phyloP scores from a whole-genome alignment of 2,888 invertebrate genomes.

The Pseudococcus viburni region DNA sequence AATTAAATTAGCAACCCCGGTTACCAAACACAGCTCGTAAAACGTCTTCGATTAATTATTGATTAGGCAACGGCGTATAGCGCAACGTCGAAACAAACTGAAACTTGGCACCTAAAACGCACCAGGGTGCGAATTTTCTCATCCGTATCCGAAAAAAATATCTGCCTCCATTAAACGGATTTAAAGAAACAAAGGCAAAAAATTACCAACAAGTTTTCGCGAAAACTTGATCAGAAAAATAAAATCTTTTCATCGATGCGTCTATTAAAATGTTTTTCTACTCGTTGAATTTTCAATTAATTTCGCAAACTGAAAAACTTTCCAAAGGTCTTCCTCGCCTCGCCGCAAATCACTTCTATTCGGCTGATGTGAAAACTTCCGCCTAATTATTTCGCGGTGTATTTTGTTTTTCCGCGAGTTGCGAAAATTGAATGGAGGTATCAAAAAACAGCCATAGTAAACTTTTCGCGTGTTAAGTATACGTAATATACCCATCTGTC shows the following conservation, averaged over 20 bases:
- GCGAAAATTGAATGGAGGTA: neutral
- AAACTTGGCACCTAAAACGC: neutral
- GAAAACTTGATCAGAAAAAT: slow-evolving; percentile 10
- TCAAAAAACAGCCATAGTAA: neutral
- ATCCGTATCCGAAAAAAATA: neutral
- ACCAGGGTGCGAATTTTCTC: neutral
- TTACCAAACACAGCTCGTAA: slow-evolving; percentile 16
- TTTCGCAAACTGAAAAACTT: neutral
- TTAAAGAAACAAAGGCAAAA: neutral
- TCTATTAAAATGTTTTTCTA: slow-evolving; percentile 39
- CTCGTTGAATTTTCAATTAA: slow-evolving; percentile 41
- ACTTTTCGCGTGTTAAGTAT: neutral
- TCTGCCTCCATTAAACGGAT: neutral
- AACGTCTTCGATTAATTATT: slow-evolving; percentile 33
- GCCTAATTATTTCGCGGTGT: neutral
- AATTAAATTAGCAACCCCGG: slow-evolving; percentile 3
- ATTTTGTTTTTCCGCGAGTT: neutral
- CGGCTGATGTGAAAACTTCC: neutral
- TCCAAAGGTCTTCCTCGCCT: neutral
- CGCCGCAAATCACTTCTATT: neutral
- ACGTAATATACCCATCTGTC: neutral
- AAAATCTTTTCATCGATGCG: slow-evolving; percentile 28
- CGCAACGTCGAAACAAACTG: neutral
- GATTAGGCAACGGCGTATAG: neutral
- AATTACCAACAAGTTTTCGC: slow-evolving; percentile 29